A percentile compares a stretch with the other conserved stretches of the same genome.
These are phyloP conservation scores for Spilarctia lutea DNA, from an alignment of 2,888 invertebrate species.

Conservation along the genomic window DNA sequence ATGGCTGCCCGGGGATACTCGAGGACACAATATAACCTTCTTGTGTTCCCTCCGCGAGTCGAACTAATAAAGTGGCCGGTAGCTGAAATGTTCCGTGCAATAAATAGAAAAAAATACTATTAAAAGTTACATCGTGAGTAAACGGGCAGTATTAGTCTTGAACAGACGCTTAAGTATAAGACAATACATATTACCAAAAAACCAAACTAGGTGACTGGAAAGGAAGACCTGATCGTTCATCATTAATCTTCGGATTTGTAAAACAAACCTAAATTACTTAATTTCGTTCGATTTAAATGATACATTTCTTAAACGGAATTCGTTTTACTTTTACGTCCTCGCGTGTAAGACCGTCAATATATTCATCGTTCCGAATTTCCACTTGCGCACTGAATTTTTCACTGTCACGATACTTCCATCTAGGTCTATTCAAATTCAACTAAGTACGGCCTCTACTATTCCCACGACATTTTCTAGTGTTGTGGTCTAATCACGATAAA, in stretches of 20 bases:
- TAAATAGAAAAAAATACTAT: slow-evolving; percentile 57
- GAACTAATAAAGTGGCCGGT: slow-evolving; percentile 58
- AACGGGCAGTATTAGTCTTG: background rate
- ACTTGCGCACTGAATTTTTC: background rate
- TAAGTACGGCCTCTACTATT: background rate
- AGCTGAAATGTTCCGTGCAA: slow-evolving; percentile 61
- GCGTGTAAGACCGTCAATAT: background rate
- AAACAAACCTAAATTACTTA: background rate
- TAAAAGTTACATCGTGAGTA: background rate
- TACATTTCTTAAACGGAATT: background rate
- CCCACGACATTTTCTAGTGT: background rate
- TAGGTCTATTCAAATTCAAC: background rate
- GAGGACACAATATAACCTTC: slow-evolving; percentile 51
- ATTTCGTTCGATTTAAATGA: background rate
- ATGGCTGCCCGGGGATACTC: slow-evolving; percentile 58
- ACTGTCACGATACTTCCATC: background rate
- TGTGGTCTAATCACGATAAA: background rate
- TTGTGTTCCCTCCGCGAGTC: slow-evolving; percentile 55
- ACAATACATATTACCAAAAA: background rate
- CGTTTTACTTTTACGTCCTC: background rate
- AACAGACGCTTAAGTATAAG: background rate
- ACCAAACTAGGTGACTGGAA: background rate
- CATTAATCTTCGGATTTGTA: no score
- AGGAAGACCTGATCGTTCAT: background rate
- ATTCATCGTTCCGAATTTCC: background rate